Conservation (phyloP, 2,113 vertebrate species). For the Bettongia penicillata region DNA sequence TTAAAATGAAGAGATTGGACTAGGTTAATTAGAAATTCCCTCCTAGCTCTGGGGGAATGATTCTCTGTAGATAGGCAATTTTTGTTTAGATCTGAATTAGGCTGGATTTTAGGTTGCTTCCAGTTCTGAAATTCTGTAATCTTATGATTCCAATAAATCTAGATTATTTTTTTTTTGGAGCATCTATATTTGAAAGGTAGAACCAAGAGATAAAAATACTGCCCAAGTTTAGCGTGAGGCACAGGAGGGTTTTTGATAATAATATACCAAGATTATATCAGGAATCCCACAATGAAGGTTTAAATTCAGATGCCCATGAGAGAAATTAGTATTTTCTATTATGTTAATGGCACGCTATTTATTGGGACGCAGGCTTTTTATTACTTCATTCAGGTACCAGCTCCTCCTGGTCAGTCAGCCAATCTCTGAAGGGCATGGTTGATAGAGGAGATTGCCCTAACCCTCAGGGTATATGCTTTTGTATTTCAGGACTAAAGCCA, state of each 20-base stretch:
- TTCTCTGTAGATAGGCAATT: not conserved
- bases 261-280: not conserved
- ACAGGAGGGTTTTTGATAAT: not conserved
- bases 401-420: too few relatives aligned
- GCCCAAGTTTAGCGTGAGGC: not conserved
- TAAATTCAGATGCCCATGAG: not conserved
- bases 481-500: not conserved
- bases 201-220: not conserved
- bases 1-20: not conserved
- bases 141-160: not conserved
- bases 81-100: not conserved
- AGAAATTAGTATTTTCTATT: too few relatives aligned
- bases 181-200: not conserved
- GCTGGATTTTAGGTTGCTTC: not conserved
- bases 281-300: not conserved
- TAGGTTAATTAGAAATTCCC: not conserved
- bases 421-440: not conserved
- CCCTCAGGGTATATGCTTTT: not conserved
- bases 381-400: not conserved
- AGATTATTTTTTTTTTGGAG: not conserved
- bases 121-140: not conserved
- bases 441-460: not conserved
- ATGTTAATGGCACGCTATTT: not conserved
- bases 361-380: not conserved
- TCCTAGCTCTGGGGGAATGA: not conserved